Conservation (phyloP, 30 jellyfish, hydroid and myxozoan species). For the Morbakka virulenta region DNA sequence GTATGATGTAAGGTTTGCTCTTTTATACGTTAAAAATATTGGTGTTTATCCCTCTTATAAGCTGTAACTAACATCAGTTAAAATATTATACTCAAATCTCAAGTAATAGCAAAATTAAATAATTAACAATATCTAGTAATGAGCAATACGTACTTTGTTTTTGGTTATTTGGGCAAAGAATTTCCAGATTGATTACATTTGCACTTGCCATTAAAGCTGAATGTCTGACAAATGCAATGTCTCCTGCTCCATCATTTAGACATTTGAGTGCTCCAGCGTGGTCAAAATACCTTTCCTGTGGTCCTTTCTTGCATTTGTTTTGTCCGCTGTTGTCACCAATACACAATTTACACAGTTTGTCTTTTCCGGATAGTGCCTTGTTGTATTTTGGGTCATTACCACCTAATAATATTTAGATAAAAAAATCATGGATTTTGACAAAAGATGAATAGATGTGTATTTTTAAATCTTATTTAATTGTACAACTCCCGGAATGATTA, state of each 20-base stretch:
- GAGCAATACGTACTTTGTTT: slow-evolving; percentile 31
- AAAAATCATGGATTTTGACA: too few relatives aligned
- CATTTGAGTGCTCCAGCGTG: slow-evolving; percentile 62
- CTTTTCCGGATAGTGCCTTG: slow-evolving; percentile 7
- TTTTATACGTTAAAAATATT: too few relatives aligned
- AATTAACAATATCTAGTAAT: too few relatives aligned
- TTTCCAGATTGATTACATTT: slow-evolving; percentile 30
- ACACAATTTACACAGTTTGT: slow-evolving; percentile 45
- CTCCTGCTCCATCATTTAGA: slow-evolving; percentile 64
- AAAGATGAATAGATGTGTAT: too few relatives aligned
- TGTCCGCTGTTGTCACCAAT: slow-evolving; percentile 13
- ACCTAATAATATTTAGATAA: too few relatives aligned
- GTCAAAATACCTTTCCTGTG: slow-evolving; percentile 41
- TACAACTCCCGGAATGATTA: too few relatives aligned
- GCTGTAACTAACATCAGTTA: too few relatives aligned
- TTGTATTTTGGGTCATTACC: slow-evolving; percentile 40
- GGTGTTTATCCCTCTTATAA: too few relatives aligned
- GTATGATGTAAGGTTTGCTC: too few relatives aligned
- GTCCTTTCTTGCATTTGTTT: slow-evolving; percentile 29
- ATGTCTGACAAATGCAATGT: slow-evolving; percentile 53
- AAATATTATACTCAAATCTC: too few relatives aligned
- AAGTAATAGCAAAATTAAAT: too few relatives aligned
- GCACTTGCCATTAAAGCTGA: slow-evolving; percentile 26
- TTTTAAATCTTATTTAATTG: too few relatives aligned
- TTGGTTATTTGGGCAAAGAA: slow-evolving; percentile 34